A percentile compares a stretch with the other conserved stretches of the same genome.
Evolutionary conservation across 53 echinoderm and acorn worm species (phyloP).

Genomic region (Holothuria scabra): DNA sequence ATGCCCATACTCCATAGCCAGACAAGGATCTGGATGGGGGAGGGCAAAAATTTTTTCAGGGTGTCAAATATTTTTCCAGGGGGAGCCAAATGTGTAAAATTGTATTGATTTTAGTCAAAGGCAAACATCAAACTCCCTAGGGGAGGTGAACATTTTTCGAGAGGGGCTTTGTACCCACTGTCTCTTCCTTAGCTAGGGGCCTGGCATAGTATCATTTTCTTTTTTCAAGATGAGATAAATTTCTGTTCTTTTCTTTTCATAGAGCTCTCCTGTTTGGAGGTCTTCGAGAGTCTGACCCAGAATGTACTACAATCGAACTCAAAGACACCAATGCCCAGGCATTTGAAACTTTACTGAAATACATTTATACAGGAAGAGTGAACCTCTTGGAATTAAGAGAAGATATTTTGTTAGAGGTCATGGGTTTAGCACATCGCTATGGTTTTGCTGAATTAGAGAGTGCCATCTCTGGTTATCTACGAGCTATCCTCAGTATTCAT

Average conservation of each 20-base stretch:
- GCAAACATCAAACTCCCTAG: too few relatives aligned
- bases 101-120: too few relatives aligned
- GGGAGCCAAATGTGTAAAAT: too few relatives aligned
- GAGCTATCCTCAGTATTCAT: conserved; percentile 94
- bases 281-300: conserved; percentile 87
- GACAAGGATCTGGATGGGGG: too few relatives aligned
- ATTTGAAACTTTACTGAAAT: conserved; percentile 89
- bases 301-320: conserved; percentile 82
- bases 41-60: too few relatives aligned
- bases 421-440: conserved; percentile 97
- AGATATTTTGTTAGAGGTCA: conserved; percentile 82
- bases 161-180: too few relatives aligned
- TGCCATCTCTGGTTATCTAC: conserved; percentile 92
- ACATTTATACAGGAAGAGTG: conserved; percentile 96
- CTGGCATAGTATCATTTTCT: too few relatives aligned
- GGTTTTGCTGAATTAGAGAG: conserved; percentile 91
- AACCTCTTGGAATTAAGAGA: conserved; percentile 91
- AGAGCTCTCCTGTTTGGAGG: conserved; percentile 96
- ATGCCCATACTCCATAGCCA: too few relatives aligned
- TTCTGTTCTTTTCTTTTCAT: neutral
- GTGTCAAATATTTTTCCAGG: too few relatives aligned
- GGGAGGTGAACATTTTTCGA: too few relatives aligned
- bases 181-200: too few relatives aligned
- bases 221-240: too few relatives aligned
- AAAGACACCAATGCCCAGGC: conserved; percentile 91